phyloP scores from a whole-genome alignment of 2,888 invertebrate species.

The Sclerodermus sp. region DNA sequence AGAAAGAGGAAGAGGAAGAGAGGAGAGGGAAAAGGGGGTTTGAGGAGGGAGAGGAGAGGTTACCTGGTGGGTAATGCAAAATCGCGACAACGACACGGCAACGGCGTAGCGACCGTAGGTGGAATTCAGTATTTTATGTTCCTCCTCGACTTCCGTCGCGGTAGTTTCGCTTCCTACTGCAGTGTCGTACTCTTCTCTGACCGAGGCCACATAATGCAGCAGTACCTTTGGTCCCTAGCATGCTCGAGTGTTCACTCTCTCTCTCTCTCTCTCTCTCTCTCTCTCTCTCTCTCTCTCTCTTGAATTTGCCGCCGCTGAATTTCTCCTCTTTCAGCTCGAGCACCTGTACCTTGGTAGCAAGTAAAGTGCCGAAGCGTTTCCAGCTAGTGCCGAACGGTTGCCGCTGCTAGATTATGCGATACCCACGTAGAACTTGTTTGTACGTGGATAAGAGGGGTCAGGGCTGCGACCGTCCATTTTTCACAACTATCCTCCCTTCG shows the following conservation, averaged over 20 bases:
- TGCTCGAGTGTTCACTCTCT: no score
- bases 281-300: conserved; percentile 1
- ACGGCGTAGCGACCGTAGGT: conserved; percentile 5
- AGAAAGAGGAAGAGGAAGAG: conserved; percentile 2
- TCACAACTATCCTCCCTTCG: conserved; percentile 23
- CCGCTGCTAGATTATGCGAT: conserved; percentile 22
- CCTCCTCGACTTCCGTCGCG: conserved; percentile 9
- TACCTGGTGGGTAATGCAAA: conserved; percentile 5
- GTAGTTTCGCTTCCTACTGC: no score
- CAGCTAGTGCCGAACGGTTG: conserved; percentile 7
- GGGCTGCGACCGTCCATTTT: conserved; percentile 25
- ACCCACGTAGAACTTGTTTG: conserved; percentile 25
- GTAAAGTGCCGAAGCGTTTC: conserved; percentile 11
- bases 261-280: no score
- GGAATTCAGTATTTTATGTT: conserved; percentile 20
- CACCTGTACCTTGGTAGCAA: conserved; percentile 7
- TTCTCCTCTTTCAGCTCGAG: no score
- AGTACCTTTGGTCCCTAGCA: no score
- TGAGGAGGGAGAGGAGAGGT: no score
- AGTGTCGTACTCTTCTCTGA: no score
- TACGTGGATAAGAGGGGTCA: conserved; percentile 25
- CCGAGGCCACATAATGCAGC: no score
- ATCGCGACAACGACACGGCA: not conserved
- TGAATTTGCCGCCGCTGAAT: no score
- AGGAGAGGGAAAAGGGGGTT: no score